These are phyloP conservation scores for Hoplostethus mediterraneus DNA, from an alignment of 2,797 vertebrate species.

Conservation along the genomic window DNA sequence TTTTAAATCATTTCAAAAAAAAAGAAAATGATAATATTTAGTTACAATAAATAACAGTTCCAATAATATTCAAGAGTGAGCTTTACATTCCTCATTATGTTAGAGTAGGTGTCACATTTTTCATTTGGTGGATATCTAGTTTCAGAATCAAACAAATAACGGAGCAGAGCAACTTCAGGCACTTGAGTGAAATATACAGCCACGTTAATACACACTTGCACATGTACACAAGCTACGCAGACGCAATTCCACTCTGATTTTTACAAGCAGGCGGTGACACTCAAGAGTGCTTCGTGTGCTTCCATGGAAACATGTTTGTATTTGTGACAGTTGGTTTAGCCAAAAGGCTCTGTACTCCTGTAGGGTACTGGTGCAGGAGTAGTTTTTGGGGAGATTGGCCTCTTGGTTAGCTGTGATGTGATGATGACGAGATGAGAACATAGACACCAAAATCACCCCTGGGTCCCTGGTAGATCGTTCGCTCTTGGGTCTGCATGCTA, in stretches of 20 bases:
- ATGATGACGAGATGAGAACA: too few species aligned
- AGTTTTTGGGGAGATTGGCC: too few species aligned
- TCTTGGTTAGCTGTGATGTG: too few species aligned
- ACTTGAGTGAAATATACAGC: background rate
- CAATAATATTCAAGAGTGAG: background rate
- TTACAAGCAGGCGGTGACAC: constrained; percentile 83
- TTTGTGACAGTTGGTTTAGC: constrained; percentile 59
- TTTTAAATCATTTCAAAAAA: background rate
- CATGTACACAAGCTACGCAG: constrained; percentile 30
- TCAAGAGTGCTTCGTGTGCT: constrained; percentile 51
- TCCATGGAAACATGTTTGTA: constrained; percentile 71
- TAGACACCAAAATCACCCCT: too few species aligned
- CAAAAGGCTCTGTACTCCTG: background rate
- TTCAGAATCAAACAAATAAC: too few species aligned
- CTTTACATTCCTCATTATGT: background rate
- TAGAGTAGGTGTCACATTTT: too few species aligned
- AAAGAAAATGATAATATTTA: constrained; percentile 33
- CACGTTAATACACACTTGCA: background rate
- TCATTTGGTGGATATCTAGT: too few species aligned
- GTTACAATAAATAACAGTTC: background rate
- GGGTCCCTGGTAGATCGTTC: too few species aligned
- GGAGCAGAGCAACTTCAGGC: background rate
- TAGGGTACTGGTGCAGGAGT: background rate
- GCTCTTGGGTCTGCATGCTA: too few species aligned
- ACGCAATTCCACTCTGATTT: constrained; percentile 76